Evolutionary conservation across 92 coral and sea anemone species (phyloP).

Genomic region (Phenganax marumi): DNA sequence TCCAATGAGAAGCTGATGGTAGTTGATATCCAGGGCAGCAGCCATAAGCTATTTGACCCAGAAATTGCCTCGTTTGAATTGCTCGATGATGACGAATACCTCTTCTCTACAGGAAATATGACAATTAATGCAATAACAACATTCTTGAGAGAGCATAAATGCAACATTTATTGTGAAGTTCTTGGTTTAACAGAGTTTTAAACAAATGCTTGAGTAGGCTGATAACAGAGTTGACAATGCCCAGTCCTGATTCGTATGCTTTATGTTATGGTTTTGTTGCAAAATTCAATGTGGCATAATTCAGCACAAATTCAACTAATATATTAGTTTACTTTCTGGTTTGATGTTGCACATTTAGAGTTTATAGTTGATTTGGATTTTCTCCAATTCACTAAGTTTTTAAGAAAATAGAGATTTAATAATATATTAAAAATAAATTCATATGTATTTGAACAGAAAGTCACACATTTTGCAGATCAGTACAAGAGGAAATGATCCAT

Average conservation of each 20-base stretch:
- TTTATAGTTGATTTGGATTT: too few relatives aligned
- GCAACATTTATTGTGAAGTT: conserved; percentile 5
- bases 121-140: conserved; percentile 11
- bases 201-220: background rate
- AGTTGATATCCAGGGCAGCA: conserved; percentile 54
- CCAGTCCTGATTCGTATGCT: background rate
- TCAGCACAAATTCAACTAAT: background rate
- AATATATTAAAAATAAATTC: background rate
- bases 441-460: background rate
- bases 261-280: background rate
- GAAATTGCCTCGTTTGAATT: conserved; percentile 3
- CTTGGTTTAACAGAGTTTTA: background rate
- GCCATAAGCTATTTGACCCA: conserved; percentile 46
- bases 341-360: background rate
- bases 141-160: background rate
- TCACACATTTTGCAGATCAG: background rate
- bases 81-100: background rate
- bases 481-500: background rate
- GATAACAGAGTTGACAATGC: background rate
- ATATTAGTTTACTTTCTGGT: background rate
- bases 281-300: background rate
- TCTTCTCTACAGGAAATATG: conserved; percentile 8
- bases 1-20: conserved; percentile 39
- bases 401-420: background rate
- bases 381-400: background rate